phyloP scores from a whole-genome alignment of 2,888 invertebrate species.

The Deilephila elpenor region DNA sequence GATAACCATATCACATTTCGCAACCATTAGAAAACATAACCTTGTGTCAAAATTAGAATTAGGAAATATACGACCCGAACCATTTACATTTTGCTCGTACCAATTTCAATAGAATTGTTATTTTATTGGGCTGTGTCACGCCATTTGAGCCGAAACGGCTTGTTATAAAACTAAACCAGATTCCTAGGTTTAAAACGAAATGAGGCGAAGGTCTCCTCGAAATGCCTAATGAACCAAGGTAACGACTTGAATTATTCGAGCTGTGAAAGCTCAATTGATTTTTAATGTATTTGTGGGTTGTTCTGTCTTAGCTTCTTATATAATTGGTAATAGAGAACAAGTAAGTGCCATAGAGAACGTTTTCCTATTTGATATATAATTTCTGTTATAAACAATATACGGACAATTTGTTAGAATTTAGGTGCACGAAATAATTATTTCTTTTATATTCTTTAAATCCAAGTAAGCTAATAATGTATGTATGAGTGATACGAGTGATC shows the following conservation, averaged over 20 bases:
- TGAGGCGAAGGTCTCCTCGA: slow-evolving; percentile 6
- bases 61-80: not conserved
- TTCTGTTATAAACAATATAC: too few species aligned
- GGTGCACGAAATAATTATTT: too few species aligned
- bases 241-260: not conserved
- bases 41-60: not conserved
- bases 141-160: not conserved
- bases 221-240: slow-evolving; percentile 9
- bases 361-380: too few species aligned
- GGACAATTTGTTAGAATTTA: too few species aligned
- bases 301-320: too few species aligned
- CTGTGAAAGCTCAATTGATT: not conserved
- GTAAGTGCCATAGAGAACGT: too few species aligned
- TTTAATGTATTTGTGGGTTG: not conserved
- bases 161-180: slow-evolving; percentile 10
- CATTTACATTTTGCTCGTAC: not conserved
- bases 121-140: slow-evolving; percentile 11
- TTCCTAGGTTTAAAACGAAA: slow-evolving; percentile 6
- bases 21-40: not conserved
- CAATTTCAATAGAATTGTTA: not conserved
- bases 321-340: not conserved
- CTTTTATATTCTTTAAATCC: too few species aligned
- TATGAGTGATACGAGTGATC: too few species aligned
- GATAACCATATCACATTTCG: not conserved
- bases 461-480: too few species aligned